Conservation (phyloP, 2,888 invertebrate genomes). For the Tridacna gigas region DNA sequence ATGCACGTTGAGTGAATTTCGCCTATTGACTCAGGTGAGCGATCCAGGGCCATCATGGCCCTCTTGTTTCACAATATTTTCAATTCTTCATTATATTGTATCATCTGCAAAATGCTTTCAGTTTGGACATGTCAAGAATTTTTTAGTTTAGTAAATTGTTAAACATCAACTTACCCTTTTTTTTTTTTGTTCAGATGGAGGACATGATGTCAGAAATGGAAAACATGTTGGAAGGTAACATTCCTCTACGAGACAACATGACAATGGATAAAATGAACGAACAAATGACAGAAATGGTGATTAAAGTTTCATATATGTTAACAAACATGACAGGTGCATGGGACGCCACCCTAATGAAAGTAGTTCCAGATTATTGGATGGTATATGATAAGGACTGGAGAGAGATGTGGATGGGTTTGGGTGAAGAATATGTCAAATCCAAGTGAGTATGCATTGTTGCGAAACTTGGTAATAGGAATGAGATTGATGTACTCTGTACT, state of each 20-base stretch:
- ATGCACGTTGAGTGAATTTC: too few species aligned
- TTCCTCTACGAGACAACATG: constrained; percentile 19
- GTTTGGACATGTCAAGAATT: too few species aligned
- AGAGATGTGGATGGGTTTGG: constrained; percentile 16
- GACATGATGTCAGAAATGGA: constrained; percentile 42
- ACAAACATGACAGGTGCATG: constrained; percentile 1
- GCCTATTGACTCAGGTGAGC: too few species aligned
- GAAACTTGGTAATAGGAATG: too few species aligned
- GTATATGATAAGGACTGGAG: constrained; percentile 11
- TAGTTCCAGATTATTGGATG: constrained; percentile 4
- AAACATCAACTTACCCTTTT: too few species aligned
- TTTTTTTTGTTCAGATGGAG: constrained; percentile 20
- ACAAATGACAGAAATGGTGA: constrained; percentile 21
- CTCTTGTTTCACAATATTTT: too few species aligned
- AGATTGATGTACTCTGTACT: too few species aligned
- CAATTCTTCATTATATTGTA: too few species aligned
- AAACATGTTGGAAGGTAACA: constrained; percentile 29
- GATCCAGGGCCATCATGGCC: too few species aligned
- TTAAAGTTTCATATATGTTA: not conserved
- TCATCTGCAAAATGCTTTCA: too few species aligned
- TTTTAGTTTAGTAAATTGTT: too few species aligned
- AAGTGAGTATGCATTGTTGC: constrained; percentile 15
- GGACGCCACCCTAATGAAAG: constrained; percentile 8
- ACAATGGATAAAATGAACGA: constrained; percentile 39
- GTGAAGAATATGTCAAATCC: constrained; percentile 8